A percentile compares a stretch with the other conserved stretches of the same genome.
phyloP scores from a whole-genome alignment of 2,113 vertebrate genomes.

The Nycticebus coucang region DNA sequence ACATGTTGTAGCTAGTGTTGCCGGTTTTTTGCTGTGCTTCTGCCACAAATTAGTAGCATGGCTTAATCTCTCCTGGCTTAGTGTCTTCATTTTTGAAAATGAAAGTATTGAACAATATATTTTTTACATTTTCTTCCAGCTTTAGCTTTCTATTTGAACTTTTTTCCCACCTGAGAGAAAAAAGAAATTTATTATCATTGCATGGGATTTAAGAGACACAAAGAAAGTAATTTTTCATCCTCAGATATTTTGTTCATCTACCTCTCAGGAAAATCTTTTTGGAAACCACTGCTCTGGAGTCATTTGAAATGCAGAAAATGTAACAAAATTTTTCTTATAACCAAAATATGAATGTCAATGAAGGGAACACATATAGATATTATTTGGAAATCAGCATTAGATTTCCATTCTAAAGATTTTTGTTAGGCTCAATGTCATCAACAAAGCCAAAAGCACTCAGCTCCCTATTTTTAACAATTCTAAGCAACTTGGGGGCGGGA shows the following conservation, averaged over 20 bases:
- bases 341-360: constrained; percentile 53
- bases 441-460: constrained; percentile 35
- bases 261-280: constrained; percentile 43
- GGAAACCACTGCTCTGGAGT: background rate
- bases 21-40: background rate
- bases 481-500: background rate
- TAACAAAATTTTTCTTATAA: constrained; percentile 13
- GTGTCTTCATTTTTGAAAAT: constrained; percentile 12
- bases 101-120: background rate
- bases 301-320: constrained; percentile 57
- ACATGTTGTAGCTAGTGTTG: background rate
- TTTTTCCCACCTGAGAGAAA: background rate
- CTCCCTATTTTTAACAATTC: constrained; percentile 3
- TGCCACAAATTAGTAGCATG: background rate
- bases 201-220: constrained; percentile 34
- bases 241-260: constrained; percentile 43
- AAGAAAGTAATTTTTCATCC: constrained; percentile 60
- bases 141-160: constrained; percentile 20
- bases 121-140: constrained; percentile 47
- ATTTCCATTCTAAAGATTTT: constrained; percentile 40
- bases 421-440: background rate
- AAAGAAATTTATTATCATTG: constrained; percentile 21
- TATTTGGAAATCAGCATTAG: constrained; percentile 11
- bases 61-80: background rate
- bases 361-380: background rate